phyloP scores from a whole-genome alignment of 2,797 vertebrate genomes.

The Carcharodon carcharias region DNA sequence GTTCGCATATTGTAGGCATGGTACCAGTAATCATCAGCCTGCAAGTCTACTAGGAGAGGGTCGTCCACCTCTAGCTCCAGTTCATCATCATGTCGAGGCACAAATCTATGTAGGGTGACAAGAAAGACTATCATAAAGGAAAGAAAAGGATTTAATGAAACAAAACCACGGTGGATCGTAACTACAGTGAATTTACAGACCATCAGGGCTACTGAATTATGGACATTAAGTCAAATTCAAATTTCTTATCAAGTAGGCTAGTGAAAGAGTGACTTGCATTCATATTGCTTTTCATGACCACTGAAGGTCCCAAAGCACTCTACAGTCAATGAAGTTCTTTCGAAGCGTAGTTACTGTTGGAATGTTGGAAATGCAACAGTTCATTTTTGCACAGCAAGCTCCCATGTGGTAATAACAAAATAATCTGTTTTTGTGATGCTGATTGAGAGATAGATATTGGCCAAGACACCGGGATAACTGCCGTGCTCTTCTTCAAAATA shows the following conservation, averaged over 20 bases:
- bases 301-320: neutral
- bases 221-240: neutral
- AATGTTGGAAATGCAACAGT: neutral
- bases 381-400: too few relatives aligned
- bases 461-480: too few relatives aligned
- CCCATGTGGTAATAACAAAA: too few relatives aligned
- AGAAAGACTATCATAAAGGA: neutral
- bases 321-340: neutral
- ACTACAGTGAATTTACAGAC: neutral
- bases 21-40: conserved; percentile 94
- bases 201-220: neutral
- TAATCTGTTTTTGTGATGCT: too few relatives aligned
- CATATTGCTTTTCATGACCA: neutral
- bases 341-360: neutral
- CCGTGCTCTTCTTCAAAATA: too few relatives aligned
- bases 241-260: neutral
- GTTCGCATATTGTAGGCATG: conserved; percentile 97
- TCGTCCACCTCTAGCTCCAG: conserved; percentile 91
- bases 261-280: neutral
- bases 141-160: neutral
- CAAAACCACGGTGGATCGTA: neutral
- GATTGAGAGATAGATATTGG: too few relatives aligned
- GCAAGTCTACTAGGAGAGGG: conserved; percentile 84
- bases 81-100: conserved; percentile 88
- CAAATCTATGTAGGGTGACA: conserved; percentile 64